These are phyloP conservation scores for Calonectris borealis DNA, from an alignment of 2,113 vertebrate genomes.

Conservation along the genomic window DNA sequence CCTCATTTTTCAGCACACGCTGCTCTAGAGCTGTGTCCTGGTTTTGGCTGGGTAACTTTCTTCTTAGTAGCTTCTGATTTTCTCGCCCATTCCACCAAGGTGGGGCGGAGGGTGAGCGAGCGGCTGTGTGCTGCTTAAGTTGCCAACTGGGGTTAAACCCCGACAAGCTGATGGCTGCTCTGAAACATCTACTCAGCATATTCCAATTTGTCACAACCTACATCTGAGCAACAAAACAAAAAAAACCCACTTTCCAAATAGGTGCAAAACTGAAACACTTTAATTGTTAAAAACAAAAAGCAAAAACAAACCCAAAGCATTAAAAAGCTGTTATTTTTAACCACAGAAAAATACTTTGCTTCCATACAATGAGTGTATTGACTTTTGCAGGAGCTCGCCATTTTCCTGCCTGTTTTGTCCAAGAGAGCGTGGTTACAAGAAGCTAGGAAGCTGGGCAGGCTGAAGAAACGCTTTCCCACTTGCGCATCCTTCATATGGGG, in stretches of 20 bases:
- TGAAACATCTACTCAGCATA: background rate
- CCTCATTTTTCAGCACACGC: background rate
- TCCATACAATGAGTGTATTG: background rate
- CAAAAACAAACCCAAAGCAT: background rate
- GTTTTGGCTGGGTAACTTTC: no score
- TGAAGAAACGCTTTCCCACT: background rate
- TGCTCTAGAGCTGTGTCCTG: background rate
- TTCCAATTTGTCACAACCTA: background rate
- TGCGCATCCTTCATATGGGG: background rate
- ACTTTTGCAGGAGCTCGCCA: background rate
- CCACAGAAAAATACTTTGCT: background rate
- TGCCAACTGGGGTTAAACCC: no score
- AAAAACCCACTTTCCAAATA: background rate
- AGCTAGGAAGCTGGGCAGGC: background rate
- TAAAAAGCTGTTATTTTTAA: background rate
- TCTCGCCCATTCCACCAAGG: no score
- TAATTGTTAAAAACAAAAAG: background rate
- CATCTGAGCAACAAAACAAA: background rate
- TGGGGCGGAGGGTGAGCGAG: no score
- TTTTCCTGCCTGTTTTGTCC: background rate
- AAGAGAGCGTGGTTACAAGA: background rate
- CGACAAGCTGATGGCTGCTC: background rate
- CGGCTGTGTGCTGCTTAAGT: no score
- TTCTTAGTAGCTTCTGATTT: no score
- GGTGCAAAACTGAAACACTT: background rate